Conservation (phyloP, 1,140 invertebrate genomes). For the Adelges cooleyi region DNA sequence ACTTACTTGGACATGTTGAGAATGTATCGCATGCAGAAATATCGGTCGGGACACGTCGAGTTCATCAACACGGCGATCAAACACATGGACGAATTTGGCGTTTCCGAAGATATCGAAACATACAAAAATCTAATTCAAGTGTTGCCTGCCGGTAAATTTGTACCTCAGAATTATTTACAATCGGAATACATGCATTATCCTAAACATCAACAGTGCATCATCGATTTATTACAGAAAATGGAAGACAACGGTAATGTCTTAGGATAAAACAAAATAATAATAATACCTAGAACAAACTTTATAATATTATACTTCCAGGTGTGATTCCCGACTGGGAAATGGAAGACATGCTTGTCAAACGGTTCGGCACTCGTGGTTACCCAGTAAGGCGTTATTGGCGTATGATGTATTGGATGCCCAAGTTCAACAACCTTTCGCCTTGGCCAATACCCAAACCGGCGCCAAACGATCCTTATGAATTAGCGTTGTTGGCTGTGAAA, state of each 20-base stretch:
- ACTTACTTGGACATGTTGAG: constrained; percentile 62
- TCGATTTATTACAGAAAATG: constrained; percentile 81
- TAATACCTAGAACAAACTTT: background rate
- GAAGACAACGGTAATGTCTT: constrained; percentile 60
- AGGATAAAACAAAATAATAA: background rate
- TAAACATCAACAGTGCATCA: constrained; percentile 83
- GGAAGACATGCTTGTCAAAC: constrained; percentile 64
- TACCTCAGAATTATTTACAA: constrained; percentile 69
- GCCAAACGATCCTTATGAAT: constrained; percentile 58
- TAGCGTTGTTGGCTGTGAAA: constrained; percentile 75
- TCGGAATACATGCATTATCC: constrained; percentile 84
- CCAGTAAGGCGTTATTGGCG: constrained; percentile 73
- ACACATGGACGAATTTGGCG: constrained; percentile 80
- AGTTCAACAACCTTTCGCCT: constrained; percentile 83
- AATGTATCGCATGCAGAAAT: constrained; percentile 51
- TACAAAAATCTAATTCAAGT: constrained; percentile 86
- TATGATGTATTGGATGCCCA: constrained; percentile 98
- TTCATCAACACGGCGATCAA: constrained; percentile 84
- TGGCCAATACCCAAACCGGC: constrained; percentile 68
- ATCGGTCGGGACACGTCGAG: constrained; percentile 70
- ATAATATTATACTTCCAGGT: constrained; percentile 41
- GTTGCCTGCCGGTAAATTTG: constrained; percentile 82
- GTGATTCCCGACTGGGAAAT: constrained; percentile 86
- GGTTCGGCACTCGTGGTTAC: constrained; percentile 68
- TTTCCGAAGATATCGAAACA: constrained; percentile 76